These are phyloP conservation scores for Benitochromis conjunctus DNA, from an alignment of 2,113 vertebrate species.

Conservation along the genomic window DNA sequence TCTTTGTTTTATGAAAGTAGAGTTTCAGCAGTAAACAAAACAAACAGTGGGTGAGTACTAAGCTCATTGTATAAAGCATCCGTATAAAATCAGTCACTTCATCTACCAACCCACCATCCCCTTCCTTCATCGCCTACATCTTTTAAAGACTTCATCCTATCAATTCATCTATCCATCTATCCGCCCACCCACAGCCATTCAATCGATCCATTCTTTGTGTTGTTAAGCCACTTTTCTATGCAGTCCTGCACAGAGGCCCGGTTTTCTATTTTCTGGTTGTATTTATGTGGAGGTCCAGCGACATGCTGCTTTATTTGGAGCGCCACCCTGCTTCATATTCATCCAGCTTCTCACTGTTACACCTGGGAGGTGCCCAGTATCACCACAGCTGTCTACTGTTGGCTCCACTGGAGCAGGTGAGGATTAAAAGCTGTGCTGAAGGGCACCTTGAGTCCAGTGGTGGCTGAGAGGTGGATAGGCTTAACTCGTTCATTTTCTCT, in stretches of 20 bases:
- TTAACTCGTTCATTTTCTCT: conserved; percentile 3
- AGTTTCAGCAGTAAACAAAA: conserved; percentile 16
- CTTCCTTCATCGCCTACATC: conserved; percentile 21
- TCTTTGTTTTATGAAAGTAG: neutral
- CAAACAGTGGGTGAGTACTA: conserved; percentile 19
- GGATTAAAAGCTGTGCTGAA: conserved; percentile 30
- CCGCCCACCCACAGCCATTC: conserved; percentile 5
- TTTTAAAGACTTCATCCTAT: conserved; percentile 30
- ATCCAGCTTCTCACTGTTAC: neutral
- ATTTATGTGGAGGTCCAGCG: neutral
- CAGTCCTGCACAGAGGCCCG: neutral
- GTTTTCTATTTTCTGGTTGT: neutral
- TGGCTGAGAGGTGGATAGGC: conserved; percentile 11
- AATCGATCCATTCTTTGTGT: neutral
- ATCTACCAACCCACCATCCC: conserved; percentile 7
- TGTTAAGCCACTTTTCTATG: neutral
- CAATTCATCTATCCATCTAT: conserved; percentile 7
- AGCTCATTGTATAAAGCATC: conserved; percentile 39
- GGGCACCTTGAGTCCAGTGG: conserved; percentile 49
- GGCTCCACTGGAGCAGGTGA: conserved; percentile 14
- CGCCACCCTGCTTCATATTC: conserved; percentile 19
- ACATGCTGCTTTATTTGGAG: neutral
- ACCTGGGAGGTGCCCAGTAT: conserved; percentile 33
- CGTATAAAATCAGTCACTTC: conserved; percentile 32
- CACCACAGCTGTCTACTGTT: conserved; percentile 4